Percentiles rank a stretch among this genome's conserved stretches.
Evolutionary conservation across 35 echinoderm and acorn worm species (phyloP).

Genomic region (Apostichopus japonicus): DNA sequence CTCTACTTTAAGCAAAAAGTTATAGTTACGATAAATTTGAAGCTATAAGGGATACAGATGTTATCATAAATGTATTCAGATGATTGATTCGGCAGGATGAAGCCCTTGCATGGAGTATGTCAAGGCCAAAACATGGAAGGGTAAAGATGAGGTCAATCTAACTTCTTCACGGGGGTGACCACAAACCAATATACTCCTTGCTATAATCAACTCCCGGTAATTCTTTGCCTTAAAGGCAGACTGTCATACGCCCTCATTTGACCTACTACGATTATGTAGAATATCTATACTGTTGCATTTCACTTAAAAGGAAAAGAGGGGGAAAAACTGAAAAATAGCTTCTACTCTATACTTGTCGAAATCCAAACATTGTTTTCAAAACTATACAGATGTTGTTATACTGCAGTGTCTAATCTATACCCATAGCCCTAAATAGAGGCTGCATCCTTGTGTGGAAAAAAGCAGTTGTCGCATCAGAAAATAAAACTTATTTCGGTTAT

Average conservation of each 20-base stretch:
- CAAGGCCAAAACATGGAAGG: neutral
- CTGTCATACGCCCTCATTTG: neutral
- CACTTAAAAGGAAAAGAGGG: too few species aligned
- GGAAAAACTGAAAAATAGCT: too few species aligned
- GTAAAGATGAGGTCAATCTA: neutral
- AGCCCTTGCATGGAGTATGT: neutral
- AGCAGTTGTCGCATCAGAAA: too few species aligned
- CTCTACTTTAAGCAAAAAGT: neutral
- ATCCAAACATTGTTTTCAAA: too few species aligned
- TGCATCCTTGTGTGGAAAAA: too few species aligned
- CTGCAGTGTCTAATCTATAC: too few species aligned
- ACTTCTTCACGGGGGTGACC: slow-evolving; percentile 9
- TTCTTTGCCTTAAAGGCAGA: slow-evolving; percentile 14
- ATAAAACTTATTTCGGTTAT: too few species aligned
- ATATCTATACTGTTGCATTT: too few species aligned
- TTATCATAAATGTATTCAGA: neutral
- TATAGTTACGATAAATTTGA: neutral
- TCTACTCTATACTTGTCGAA: too few species aligned
- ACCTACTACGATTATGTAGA: neutral
- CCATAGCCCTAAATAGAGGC: too few species aligned
- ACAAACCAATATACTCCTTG: neutral
- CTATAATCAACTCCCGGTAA: neutral
- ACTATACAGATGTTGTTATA: too few species aligned
- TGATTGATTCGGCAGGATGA: neutral
- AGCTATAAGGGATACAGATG: neutral